Conservation (phyloP, 2,113 vertebrate species). For the Myiopsitta monachus region DNA sequence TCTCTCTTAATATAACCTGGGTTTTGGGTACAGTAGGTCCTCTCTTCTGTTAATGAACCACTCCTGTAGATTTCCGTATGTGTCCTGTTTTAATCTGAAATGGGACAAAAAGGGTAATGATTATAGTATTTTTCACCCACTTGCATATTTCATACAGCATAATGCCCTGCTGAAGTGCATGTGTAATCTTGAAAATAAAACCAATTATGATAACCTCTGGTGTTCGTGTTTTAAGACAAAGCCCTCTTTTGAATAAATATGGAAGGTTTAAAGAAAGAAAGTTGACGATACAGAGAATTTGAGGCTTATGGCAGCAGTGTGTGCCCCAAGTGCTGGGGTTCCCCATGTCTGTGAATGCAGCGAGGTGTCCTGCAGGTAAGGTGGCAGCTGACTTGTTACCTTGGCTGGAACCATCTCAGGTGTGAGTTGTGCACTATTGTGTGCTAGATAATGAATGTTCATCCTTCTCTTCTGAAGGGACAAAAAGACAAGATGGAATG, state of each 20-base stretch:
- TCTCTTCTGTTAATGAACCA: conserved; percentile 43
- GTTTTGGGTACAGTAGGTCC: conserved; percentile 2
- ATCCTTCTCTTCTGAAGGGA: neutral
- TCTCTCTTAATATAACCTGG: conserved; percentile 19
- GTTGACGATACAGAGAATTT: neutral
- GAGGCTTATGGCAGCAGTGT: neutral
- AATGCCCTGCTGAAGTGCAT: neutral
- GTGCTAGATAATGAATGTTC: neutral
- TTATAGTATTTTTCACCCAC: neutral
- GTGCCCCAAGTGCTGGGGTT: neutral
- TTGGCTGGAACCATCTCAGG: neutral
- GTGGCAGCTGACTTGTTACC: neutral
- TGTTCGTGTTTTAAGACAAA: neutral
- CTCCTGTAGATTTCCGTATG: neutral
- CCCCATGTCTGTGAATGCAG: rapidly evolving
- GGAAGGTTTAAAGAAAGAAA: neutral
- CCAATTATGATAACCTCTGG: neutral
- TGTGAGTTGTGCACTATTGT: neutral
- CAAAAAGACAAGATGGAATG: neutral
- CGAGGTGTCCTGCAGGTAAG: neutral
- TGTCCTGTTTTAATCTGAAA: neutral
- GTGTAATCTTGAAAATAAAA: neutral
- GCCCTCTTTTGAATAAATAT: neutral
- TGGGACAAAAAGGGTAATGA: neutral
- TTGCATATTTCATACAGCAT: neutral